Conservation (phyloP, 2,797 vertebrate species). For the Smutsia gigantea region DNA sequence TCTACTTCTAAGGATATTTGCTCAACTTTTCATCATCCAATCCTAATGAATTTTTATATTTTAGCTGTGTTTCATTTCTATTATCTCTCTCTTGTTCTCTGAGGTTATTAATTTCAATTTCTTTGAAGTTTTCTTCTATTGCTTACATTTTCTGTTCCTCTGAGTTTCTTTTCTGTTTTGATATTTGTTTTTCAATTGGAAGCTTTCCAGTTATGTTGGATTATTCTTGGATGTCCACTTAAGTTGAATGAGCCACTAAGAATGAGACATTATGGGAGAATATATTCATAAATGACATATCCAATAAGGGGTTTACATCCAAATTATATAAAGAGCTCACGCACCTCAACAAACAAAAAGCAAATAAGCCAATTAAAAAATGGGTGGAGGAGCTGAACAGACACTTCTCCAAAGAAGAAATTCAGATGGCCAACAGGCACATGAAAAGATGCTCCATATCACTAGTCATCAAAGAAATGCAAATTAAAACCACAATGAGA, state of each 20-base stretch:
- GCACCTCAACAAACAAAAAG: too few relatives aligned
- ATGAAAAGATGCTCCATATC: too few relatives aligned
- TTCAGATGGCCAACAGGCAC: too few relatives aligned
- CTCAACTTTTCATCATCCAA: neutral
- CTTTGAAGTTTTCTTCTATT: conserved; percentile 15
- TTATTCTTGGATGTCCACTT: conserved; percentile 5
- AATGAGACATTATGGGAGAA: neutral
- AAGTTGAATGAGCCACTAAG: neutral
- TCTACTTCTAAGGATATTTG: neutral
- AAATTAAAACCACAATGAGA: too few relatives aligned
- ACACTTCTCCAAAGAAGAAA: too few relatives aligned
- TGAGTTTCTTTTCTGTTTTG: neutral
- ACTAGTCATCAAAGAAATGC: too few relatives aligned
- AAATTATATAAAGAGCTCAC: too few relatives aligned
- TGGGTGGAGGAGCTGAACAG: too few relatives aligned
- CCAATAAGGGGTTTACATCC: too few relatives aligned
- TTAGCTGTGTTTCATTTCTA: neutral
- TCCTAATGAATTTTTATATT: conserved; percentile 3
- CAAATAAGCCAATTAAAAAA: too few relatives aligned
- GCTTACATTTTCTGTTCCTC: neutral
- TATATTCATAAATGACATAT: too few relatives aligned
- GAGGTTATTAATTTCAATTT: conserved; percentile 6
- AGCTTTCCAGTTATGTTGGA: conserved; percentile 6
- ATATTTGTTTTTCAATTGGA: neutral
- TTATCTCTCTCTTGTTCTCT: neutral